These are phyloP conservation scores for Lamproptera curius DNA, from an alignment of 2,888 invertebrate species.

Conservation along the genomic window DNA sequence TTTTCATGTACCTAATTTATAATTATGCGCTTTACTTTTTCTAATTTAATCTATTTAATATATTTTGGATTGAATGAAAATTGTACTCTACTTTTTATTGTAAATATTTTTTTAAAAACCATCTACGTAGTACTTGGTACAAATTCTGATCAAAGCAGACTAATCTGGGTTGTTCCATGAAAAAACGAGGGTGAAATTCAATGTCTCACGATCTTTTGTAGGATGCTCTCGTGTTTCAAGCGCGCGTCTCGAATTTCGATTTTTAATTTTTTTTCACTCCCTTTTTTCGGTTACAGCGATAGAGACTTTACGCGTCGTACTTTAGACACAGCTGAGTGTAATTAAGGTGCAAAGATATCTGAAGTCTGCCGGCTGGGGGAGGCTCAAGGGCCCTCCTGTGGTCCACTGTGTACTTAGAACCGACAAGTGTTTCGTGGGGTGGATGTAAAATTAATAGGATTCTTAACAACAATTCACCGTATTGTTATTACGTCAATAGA, in stretches of 20 bases:
- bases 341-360: conserved; percentile 77
- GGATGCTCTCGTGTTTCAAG: conserved; percentile 41
- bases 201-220: conserved; percentile 47
- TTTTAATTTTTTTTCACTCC: conserved; percentile 48
- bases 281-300: conserved; percentile 48
- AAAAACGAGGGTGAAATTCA: conserved; percentile 38
- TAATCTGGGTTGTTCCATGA: conserved; percentile 35
- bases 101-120: too few species aligned
- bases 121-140: not conserved
- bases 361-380: conserved; percentile 62
- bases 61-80: too few species aligned
- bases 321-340: conserved; percentile 60
- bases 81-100: too few species aligned
- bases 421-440: conserved; percentile 68
- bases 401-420: conserved; percentile 64
- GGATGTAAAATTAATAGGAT: conserved; percentile 65
- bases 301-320: conserved; percentile 63
- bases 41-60: too few species aligned
- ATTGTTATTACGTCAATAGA: not conserved
- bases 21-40: too few species aligned
- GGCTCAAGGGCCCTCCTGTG: conserved; percentile 59
- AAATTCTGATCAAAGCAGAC: conserved; percentile 13
- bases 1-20: too few species aligned
- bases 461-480: conserved; percentile 21
- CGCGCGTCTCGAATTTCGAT: conserved; percentile 42